These are phyloP conservation scores for Acomys russatus DNA, from an alignment of 2,797 vertebrate genomes.

Conservation along the genomic window DNA sequence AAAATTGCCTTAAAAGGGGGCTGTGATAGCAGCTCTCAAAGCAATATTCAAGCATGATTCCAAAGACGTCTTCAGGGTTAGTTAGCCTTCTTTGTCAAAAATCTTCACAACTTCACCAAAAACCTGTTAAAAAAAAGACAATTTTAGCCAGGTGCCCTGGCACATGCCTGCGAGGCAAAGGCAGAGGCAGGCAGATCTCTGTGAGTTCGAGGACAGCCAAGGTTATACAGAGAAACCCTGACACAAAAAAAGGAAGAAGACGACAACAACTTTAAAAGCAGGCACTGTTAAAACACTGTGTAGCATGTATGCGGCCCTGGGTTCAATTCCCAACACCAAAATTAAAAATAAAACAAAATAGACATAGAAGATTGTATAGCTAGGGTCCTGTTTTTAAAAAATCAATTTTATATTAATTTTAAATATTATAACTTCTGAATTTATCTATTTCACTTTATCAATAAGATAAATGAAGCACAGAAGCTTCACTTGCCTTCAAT, in stretches of 20 bases:
- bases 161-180: too few species aligned
- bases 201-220: too few species aligned
- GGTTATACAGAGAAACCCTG: too few species aligned
- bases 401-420: slow-evolving; percentile 68
- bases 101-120: slow-evolving; percentile 95
- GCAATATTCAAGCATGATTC: slow-evolving; percentile 89
- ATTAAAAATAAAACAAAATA: not conserved
- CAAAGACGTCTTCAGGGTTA: slow-evolving; percentile 73
- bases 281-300: slow-evolving; percentile 45
- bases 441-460: slow-evolving; percentile 37
- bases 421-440: slow-evolving; percentile 22
- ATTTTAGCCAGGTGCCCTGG: not conserved
- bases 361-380: not conserved
- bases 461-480: slow-evolving; percentile 39
- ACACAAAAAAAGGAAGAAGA: too few species aligned
- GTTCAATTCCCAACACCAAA: not conserved
- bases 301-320: not conserved
- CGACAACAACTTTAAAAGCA: slow-evolving; percentile 53
- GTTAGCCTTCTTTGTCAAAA: slow-evolving; percentile 95
- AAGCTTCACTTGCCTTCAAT: slow-evolving; percentile 24
- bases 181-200: too few species aligned
- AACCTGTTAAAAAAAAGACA: slow-evolving; percentile 91
- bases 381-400: slow-evolving; percentile 53
- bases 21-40: slow-evolving; percentile 89
- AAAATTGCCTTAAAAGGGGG: slow-evolving; percentile 87